Evolutionary conservation across 2,888 invertebrate species (phyloP), one percentile per base, ranked within the genome.

Genomic region (Dichetophora obliterata): DNA sequence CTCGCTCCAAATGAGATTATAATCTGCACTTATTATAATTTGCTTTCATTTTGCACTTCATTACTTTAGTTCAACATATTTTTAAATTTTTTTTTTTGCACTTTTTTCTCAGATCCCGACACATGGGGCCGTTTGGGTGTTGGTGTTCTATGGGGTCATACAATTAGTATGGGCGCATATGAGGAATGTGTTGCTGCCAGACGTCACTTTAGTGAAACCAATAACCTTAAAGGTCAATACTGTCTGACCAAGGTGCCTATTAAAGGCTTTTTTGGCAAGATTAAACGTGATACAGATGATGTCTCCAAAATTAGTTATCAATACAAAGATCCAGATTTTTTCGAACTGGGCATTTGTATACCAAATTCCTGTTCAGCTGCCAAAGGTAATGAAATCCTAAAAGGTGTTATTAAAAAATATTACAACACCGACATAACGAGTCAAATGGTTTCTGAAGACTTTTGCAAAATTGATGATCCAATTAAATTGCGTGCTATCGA

Each of bases 81-180:
- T 31, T 50, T 27, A 22, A 50, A 3, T 34, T n/a, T 48, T 34
- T 59, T n/a, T 5, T 66, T 34, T 59, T 37, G 54, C 19, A 43
- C 14, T 31, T 43, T 61, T 70, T 75, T 82, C 78, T 48, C 78
- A 91, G 91, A 90, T 85, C 82, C 90, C 4, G 91, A 91, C 81
- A 84, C 91, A 57, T 89, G 89, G 85, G 90, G 90, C 16, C 90
- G 90, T 77, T 59, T 89, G 34, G 90, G 90, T 3, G 79, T 90
- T 4, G 90, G 91, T 50, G 79, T 90, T 11, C 82, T 90, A 43
- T 85, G 83, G 82, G 90, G 90, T 5, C 88, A 90, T 80, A 79
- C 86, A 19, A 85, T 87, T 59, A 89, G 90, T 75, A 85, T 90
- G 79, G 91, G 91, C 5, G 87, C 88, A 75, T 91, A 87, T 79